Conservation (phyloP, 2,797 vertebrate species). For the Brachyalestes nurse region DNA sequence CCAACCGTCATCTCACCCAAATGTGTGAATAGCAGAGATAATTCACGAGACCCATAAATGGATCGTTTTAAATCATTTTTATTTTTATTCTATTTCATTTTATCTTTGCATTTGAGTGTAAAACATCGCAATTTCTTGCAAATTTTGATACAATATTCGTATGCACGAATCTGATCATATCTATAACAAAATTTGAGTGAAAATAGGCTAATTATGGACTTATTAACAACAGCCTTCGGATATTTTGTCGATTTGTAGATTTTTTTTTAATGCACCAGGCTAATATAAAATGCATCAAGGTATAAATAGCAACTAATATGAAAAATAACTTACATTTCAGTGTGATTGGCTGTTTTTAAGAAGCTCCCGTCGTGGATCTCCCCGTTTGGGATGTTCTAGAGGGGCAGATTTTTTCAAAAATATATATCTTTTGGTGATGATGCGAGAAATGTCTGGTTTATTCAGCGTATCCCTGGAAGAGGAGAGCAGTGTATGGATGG, state of each 20-base stretch:
- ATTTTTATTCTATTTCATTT: too few species aligned
- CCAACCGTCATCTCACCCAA: not conserved
- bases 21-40: not conserved
- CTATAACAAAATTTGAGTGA: not conserved
- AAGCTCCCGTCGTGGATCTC: not conserved
- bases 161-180: not conserved
- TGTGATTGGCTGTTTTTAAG: not conserved
- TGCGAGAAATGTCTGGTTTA: conserved; percentile 39
- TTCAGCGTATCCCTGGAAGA: conserved; percentile 52
- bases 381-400: not conserved
- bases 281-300: too few species aligned
- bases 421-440: conserved; percentile 11
- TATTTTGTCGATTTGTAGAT: too few species aligned
- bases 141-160: not conserved
- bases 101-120: not conserved
- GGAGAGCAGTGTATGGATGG: conserved; percentile 38
- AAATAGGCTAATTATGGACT: not conserved
- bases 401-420: not conserved
- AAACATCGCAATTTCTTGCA: not conserved
- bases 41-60: not conserved
- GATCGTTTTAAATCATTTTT: not conserved
- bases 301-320: not conserved
- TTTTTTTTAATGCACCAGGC: not conserved
- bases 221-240: not conserved
- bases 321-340: conserved; percentile 30